Percentiles rank a stretch among this genome's conserved stretches.
phyloP scores from a whole-genome alignment of 2,888 invertebrate genomes.

The Nectonema munidae region DNA sequence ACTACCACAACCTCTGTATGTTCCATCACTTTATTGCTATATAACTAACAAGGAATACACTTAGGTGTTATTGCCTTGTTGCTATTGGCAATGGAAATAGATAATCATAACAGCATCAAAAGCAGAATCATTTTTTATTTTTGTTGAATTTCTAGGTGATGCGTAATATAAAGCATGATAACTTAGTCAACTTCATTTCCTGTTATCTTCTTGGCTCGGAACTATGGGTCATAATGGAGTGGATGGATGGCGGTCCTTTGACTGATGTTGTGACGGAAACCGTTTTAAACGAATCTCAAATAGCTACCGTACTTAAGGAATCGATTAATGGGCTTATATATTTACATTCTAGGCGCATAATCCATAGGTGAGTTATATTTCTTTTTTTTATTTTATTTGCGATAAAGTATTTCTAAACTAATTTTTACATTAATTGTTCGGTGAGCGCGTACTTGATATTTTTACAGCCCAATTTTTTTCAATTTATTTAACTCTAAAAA shows the following conservation, averaged over 20 bases:
- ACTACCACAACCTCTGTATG: too few relatives aligned
- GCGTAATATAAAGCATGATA: conserved; percentile 60
- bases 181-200: conserved; percentile 71
- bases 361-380: conserved; percentile 14
- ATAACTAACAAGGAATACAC: too few relatives aligned
- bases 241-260: conserved; percentile 63
- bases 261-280: conserved; percentile 91
- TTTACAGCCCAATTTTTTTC: not conserved
- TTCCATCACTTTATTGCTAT: too few relatives aligned
- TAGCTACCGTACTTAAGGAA: conserved; percentile 67
- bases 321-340: conserved; percentile 52
- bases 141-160: conserved; percentile 29
- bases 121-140: too few relatives aligned
- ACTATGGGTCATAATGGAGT: conserved; percentile 83
- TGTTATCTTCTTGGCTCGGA: conserved; percentile 57
- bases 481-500: not conserved
- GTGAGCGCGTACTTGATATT: not conserved
- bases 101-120: too few relatives aligned
- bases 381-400: not conserved
- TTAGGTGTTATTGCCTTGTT: too few relatives aligned
- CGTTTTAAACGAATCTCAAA: conserved; percentile 76
- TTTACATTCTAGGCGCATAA: conserved; percentile 35
- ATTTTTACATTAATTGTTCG: not conserved
- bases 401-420: not conserved
- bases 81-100: too few relatives aligned